Evolutionary conservation across 1,140 invertebrate species (phyloP), one percentile per base, ranked within the genome.

Genomic region (Caenorhabditis inopinata): DNA sequence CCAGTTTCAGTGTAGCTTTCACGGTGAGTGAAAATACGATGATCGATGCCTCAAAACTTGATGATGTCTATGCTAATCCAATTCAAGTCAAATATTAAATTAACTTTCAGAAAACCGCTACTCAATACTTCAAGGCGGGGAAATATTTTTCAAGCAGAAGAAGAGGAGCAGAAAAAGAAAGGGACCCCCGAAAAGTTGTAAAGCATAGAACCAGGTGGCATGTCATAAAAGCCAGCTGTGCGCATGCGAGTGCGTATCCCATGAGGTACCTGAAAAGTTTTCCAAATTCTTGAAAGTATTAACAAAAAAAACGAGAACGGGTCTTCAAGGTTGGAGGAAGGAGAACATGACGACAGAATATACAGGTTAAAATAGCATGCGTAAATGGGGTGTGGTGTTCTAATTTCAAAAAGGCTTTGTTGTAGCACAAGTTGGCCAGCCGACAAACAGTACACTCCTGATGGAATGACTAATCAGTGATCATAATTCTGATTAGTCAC

Each of bases 221-320:
- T 68, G 58, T 68, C 58, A 32, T 68, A 68, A 68, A 68, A 68
- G 58, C 58, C 58, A 68, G 58, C 58, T 68, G 58, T 68, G 58
- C 58, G 58, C 58, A 68, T 68, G 58, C 58, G 58, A 68, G 58
- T 68, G 32, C 38, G 25, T 68, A 21, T 38, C 32, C 32, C 29
- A 68, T 38, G n/a, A 18, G 32, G 32, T 68, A 68, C 58, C 58
- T 68, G 58, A 42, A n/a, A 42, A 21, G 4, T 38, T 38, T 38
- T 38, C 27, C 23, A 2, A 32, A 38, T 6, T 32, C 23, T 58
- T 58, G 3, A 58, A 25, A 51, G 49, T 51, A 23, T 48, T 48
- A 51, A 51, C 49, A 51, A 25, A 9, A 4, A 16, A 58, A 12
- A 14, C 6, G n/a, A n/a, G 18, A 51, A 51, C 21, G 11, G 18